Percentiles rank a stretch among this genome's conserved stretches.
Conservation (phyloP, 2,888 invertebrate genomes). For the Mermis nigrescens region DNA sequence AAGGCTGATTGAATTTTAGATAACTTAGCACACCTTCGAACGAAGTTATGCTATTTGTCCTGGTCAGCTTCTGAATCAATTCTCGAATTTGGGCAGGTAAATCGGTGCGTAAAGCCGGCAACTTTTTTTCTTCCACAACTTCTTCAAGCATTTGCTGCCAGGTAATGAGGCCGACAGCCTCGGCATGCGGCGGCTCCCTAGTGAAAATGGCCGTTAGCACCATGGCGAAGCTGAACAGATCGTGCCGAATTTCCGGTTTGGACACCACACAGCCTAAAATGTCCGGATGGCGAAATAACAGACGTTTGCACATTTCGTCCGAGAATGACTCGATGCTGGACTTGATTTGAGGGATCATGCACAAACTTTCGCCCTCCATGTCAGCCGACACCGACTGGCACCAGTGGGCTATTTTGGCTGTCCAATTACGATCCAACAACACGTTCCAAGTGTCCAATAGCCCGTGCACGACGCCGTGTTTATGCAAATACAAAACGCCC, state of each 20-base stretch:
- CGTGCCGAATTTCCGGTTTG: neutral
- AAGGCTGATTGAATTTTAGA: slow-evolving; percentile 21
- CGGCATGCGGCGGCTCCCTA: neutral
- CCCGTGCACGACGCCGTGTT: slow-evolving; percentile 28
- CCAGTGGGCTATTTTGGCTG: slow-evolving; percentile 30
- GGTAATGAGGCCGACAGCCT: neutral
- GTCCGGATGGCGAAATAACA: slow-evolving; percentile 6
- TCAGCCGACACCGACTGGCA: slow-evolving; percentile 19
- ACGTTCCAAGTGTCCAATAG: slow-evolving; percentile 24
- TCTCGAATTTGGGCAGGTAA: slow-evolving; percentile 14
- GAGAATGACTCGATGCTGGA: neutral
- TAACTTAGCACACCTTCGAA: slow-evolving; percentile 23
- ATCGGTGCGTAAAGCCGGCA: neutral
- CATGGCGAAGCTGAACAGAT: slow-evolving; percentile 10
- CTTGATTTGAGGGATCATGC: neutral
- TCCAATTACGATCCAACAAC: slow-evolving; percentile 29
- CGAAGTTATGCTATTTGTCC: slow-evolving; percentile 18
- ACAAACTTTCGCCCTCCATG: neutral
- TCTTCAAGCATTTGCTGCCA: slow-evolving; percentile 7
- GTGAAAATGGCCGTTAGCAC: slow-evolving; percentile 6
- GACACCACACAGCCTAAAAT: neutral
- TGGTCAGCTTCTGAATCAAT: neutral
- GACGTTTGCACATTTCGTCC: neutral
- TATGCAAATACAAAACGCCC: slow-evolving; percentile 26
- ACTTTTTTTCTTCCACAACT: slow-evolving; percentile 1